A percentile compares a stretch with the other conserved stretches of the same genome.
These are phyloP conservation scores for Eupristina koningsbergeri DNA, from an alignment of 1,140 invertebrate species.

Conservation along the genomic window DNA sequence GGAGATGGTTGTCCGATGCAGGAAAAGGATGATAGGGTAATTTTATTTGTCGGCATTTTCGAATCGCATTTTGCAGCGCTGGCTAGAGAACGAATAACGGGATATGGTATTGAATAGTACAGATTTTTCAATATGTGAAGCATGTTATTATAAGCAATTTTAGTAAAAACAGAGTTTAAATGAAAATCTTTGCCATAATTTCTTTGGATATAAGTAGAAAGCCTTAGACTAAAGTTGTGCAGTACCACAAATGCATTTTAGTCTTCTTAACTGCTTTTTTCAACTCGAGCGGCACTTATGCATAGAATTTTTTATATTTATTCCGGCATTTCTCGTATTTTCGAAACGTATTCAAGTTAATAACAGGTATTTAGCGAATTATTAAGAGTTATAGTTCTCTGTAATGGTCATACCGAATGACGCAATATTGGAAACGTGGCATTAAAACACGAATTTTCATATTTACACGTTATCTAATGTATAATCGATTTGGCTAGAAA, in stretches of 20 bases:
- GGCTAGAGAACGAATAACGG: background rate
- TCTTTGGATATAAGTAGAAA: background rate
- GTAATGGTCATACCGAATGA: background rate
- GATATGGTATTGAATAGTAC: background rate
- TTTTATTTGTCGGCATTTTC: background rate
- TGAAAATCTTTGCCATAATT: slow-evolving; percentile 2
- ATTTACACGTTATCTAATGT: background rate
- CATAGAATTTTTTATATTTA: background rate
- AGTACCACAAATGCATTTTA: background rate
- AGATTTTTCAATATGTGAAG: background rate
- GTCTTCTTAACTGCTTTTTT: slow-evolving; percentile 4
- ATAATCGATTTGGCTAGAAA: background rate
- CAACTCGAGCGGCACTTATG: background rate
- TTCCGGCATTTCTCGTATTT: background rate
- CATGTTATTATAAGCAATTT: background rate
- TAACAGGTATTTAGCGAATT: slow-evolving; percentile 8
- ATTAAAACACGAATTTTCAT: slow-evolving; percentile 1
- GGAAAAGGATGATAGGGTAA: background rate
- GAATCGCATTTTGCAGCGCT: background rate
- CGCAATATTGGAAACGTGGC: background rate
- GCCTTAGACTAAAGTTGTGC: background rate
- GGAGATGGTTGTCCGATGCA: background rate
- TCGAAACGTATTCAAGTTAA: background rate
- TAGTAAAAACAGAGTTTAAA: slow-evolving; percentile 7
- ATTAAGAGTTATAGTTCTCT: background rate